Conservation (phyloP, 2,888 invertebrate species). For the Spilarctia lutea region DNA sequence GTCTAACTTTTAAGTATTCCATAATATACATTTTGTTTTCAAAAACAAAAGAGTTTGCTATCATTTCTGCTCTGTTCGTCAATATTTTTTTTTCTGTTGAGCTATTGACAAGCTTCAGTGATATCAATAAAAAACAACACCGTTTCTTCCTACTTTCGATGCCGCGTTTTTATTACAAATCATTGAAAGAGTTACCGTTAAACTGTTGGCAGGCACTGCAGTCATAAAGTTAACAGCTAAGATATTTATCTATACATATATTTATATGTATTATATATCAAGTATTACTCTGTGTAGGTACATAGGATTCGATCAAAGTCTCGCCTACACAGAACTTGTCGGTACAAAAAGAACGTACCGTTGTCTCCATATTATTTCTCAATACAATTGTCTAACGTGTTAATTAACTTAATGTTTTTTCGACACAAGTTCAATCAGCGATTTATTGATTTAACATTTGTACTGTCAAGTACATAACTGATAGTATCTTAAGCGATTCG, state of each 20-base stretch:
- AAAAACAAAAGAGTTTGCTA: neutral
- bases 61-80: neutral
- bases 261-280: neutral
- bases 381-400: neutral
- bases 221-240: neutral
- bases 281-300: neutral
- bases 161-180: neutral
- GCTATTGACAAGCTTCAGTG: neutral
- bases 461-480: neutral
- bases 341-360: neutral
- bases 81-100: neutral
- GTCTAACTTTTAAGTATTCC: neutral
- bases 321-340: neutral
- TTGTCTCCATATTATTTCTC: neutral
- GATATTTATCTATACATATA: neutral
- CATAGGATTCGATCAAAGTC: neutral
- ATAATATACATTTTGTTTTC: neutral
- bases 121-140: neutral
- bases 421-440: neutral
- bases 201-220: neutral
- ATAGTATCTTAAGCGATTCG: neutral
- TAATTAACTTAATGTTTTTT: neutral
- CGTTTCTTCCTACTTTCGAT: neutral
- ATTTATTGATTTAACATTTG: slow-evolving; percentile 4
- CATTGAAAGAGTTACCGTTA: neutral